Evolutionary conservation across 2,888 invertebrate species (phyloP), one percentile per base, ranked within the genome.

Genomic region (Mesoligia furuncula): DNA sequence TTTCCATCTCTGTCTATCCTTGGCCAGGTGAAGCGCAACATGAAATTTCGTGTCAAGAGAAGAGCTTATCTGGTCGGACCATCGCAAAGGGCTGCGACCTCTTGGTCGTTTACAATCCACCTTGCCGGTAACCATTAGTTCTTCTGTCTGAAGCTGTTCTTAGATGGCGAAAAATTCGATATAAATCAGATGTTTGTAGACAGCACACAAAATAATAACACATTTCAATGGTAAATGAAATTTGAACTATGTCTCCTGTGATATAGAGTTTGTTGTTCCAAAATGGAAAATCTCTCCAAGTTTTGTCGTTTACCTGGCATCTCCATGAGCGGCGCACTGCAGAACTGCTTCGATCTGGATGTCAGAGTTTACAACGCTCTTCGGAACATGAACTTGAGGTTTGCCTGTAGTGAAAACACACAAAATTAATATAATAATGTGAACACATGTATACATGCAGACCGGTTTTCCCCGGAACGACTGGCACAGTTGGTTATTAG

Each of bases 341-440:
- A 96, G 85, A 0, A 94, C 88, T 3, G 95, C 96, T 72, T 93
- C 93, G 0, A 95, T 93, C 8, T 91, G 90, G 31, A 95, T 72
- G 0, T 91, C 96, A 0, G 96, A 94, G 88, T 96, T 96, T 7
- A 96, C 90, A 0, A 93, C 81, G 0, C 92, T 89, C 78, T 87
- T 93, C 79, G 91, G 93, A 0, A 95, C 93, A 62, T 95, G 94
- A 0, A 96, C 95, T 0, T 89, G 92, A 0, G 95, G 96, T 70
- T 94, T 95, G 11, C 92, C 96, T 96, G 92, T 0, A 91, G 92
- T 57, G 0, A 54, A 24, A n/a, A 64, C 7, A 65, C 20, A 51
- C 51, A 15, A 48, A n/a, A 45, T 7, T 20, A 17, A 17, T 68
- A 45, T 15, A 17, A 11, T 7, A 39, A n/a, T 36, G 7, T 71